Conservation (phyloP, 2,797 vertebrate species). For the Hyperoplus immaculatus region DNA sequence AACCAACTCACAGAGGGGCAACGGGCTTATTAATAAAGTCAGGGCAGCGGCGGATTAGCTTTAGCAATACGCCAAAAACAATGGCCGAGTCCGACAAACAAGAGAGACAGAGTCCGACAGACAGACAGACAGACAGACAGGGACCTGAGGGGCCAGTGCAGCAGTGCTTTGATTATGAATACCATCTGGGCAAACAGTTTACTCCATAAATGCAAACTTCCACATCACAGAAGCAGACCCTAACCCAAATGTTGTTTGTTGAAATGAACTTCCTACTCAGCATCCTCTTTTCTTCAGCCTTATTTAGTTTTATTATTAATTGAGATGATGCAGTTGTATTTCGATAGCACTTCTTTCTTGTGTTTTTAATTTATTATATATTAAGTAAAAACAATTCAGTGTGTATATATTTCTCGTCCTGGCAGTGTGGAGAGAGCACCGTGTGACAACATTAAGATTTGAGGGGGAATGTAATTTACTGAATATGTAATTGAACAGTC, state of each 20-base stretch:
- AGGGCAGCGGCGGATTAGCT: conserved; percentile 49
- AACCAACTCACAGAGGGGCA: conserved; percentile 54
- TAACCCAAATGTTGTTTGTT: neutral
- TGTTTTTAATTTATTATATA: neutral
- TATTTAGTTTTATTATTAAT: neutral
- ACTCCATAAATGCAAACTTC: neutral
- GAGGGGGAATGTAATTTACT: neutral
- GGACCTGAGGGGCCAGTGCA: conserved; percentile 1
- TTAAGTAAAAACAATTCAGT: too few species aligned
- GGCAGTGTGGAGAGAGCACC: neutral
- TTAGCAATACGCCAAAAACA: conserved; percentile 39
- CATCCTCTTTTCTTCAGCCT: neutral
- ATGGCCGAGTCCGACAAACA: conserved; percentile 31
- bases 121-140: conserved; percentile 25
- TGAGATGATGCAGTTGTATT: neutral
- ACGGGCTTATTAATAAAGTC: conserved; percentile 56
- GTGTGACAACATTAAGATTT: neutral
- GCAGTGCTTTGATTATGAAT: conserved; percentile 20
- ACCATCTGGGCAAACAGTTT: conserved; percentile 7
- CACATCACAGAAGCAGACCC: neutral
- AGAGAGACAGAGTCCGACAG: neutral
- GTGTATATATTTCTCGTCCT: neutral
- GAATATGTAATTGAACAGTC: neutral
- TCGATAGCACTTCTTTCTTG: neutral
- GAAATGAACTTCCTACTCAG: neutral